Base-by-base conservation (phyloP, 2,113 vertebrate species). In the Cyprinodon brontotheroides region DNA sequence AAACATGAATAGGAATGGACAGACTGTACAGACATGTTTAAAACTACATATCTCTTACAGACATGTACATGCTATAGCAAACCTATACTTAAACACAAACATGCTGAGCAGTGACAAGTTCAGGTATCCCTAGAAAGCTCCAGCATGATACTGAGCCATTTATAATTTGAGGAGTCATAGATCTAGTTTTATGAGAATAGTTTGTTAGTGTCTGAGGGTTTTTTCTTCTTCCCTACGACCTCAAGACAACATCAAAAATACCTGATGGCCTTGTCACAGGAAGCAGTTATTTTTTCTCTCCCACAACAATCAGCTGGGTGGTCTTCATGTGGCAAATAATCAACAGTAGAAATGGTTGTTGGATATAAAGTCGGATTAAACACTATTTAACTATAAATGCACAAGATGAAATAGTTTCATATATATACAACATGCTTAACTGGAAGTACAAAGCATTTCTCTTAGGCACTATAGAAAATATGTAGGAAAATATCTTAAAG, bases 261-360 rank as follows among this genome's bases (percentile, higher is more conserved):
- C 57, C 72, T 61, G 36, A 65, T 74, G 76, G 47, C 69, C 75
- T 69, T 59, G 59, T 65, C 77, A 70, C 75, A 74, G 68, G 57
- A 66, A 80, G 79, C 78, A 0, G 48, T 36, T 62, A 61, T 38
- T 22, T 73, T 76, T 50, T 76, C 40, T 45, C 17, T 57, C 66
- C 61, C 65, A 78, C 65, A 72, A 39, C 69, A 72, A 43, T 79
- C 64, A 53, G 43, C 65, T 70, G 38, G 8, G 45, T 3, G 13
- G 68, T 72, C 62, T 75, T 61, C 38, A 65, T 61, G 41, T 64
- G 60, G 47, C 65, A 64, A 82, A 70, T 61, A 40, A 68, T 83
- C 77, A 75, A 69, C 62, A 77, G 45, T 20, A 41, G 41, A 69
- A 65, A 74, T 69, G 78, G 50, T 75, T 53, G 64, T 68, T 59